Conservation (phyloP, 2,113 vertebrate genomes). For the Nycticorax nycticorax region DNA sequence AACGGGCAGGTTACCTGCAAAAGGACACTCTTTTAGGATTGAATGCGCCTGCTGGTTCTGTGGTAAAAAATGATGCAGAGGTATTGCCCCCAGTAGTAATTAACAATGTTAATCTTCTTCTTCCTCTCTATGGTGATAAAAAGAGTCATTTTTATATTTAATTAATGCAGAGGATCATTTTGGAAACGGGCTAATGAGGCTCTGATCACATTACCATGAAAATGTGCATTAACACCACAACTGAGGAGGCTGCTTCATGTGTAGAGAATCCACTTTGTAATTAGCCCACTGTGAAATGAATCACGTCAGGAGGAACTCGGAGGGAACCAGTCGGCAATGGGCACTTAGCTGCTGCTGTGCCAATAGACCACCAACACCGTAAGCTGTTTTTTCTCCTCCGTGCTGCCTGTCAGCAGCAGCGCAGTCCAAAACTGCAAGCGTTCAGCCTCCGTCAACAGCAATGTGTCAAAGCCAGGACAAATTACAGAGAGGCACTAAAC, state of each 20-base stretch:
- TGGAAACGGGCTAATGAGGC: constrained; percentile 92
- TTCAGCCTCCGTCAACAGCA: constrained; percentile 51
- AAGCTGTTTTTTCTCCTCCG: constrained; percentile 33
- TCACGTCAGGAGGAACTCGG: constrained; percentile 67
- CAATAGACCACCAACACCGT: constrained; percentile 72
- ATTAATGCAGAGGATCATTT: constrained; percentile 93
- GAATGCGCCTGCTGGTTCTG: constrained; percentile 37
- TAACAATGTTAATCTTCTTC: constrained; percentile 82
- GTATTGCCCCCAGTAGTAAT: constrained; percentile 76
- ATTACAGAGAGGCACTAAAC: constrained; percentile 63
- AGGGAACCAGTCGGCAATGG: constrained; percentile 63
- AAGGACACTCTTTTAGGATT: not conserved
- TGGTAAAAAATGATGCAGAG: constrained; percentile 60
- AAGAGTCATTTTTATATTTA: constrained; percentile 89
- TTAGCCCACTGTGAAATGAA: constrained; percentile 84
- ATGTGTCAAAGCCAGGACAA: constrained; percentile 56
- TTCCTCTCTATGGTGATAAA: constrained; percentile 80
- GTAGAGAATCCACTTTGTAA: constrained; percentile 83
- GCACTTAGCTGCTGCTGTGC: constrained; percentile 66
- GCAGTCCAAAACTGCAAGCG: constrained; percentile 38
- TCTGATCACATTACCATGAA: constrained; percentile 92
- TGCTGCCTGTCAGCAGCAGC: constrained; percentile 54
- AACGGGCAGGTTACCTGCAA: constrained; percentile 22
- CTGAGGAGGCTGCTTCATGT: constrained; percentile 79
- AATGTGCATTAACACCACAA: constrained; percentile 82